Evolutionary conservation across 2,888 invertebrate species (phyloP).

Genomic region (Entomobrya multifasciata): DNA sequence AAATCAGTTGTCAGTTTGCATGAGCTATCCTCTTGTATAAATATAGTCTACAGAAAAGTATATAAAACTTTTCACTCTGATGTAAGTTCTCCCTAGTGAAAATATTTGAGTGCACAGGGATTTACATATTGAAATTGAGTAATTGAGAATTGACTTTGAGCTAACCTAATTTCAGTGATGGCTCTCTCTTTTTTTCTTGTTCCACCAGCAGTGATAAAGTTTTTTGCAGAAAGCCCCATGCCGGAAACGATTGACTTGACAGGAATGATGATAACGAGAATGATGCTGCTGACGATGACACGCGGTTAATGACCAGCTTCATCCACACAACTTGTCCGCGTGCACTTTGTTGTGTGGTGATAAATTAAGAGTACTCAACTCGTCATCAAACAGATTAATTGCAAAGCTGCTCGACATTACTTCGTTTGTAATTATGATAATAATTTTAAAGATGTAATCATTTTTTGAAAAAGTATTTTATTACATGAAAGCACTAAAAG

Average conservation of each 20-base stretch:
- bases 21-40: not conserved
- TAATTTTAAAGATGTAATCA: too few species aligned
- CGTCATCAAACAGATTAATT: not conserved
- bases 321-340: not conserved
- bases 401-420: too few species aligned
- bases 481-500: too few species aligned
- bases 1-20: not conserved
- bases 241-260: constrained; percentile 31
- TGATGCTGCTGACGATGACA: not conserved
- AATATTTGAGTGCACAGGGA: constrained; percentile 44
- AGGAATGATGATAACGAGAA: not conserved
- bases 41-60: not conserved
- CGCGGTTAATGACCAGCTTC: not conserved
- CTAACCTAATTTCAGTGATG: constrained; percentile 49
- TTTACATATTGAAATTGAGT: constrained; percentile 42
- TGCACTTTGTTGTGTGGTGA: not conserved
- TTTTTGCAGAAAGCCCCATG: not conserved
- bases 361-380: too few species aligned
- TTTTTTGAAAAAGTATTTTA: too few species aligned
- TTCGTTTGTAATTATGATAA: too few species aligned
- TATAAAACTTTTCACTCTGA: constrained; percentile 12
- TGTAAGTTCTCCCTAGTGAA: constrained; percentile 13
- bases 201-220: not conserved
- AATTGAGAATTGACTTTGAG: constrained; percentile 47
- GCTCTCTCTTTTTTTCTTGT: constrained; percentile 3